These are phyloP conservation scores for Cephus pulcher DNA, from an alignment of 2,888 invertebrate species.

Conservation along the genomic window DNA sequence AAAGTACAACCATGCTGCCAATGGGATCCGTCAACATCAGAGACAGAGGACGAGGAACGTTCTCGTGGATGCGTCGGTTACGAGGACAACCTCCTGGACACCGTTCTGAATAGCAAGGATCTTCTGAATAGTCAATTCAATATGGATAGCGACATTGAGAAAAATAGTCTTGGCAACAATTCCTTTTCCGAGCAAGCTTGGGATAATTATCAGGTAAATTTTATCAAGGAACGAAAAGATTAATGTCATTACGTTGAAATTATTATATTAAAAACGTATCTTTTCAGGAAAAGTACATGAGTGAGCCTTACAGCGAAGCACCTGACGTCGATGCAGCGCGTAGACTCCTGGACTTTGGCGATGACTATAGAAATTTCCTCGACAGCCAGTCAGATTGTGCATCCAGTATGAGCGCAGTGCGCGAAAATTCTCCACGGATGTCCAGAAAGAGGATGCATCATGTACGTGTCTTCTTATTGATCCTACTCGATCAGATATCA, in stretches of 20 bases:
- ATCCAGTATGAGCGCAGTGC: conserved; percentile 79
- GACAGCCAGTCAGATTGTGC: conserved; percentile 92
- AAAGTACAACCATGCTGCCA: conserved; percentile 52
- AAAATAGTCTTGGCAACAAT: conserved; percentile 70
- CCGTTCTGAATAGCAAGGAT: conserved; percentile 46
- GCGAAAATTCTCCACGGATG: conserved; percentile 67
- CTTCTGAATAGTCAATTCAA: conserved; percentile 44
- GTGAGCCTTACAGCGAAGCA: conserved; percentile 90
- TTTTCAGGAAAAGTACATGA: conserved; percentile 88
- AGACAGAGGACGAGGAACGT: conserved; percentile 58
- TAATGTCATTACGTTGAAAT: background rate
- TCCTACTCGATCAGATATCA: conserved; percentile 21
- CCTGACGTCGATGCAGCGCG: conserved; percentile 88
- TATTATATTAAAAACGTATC: background rate
- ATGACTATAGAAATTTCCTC: conserved; percentile 89
- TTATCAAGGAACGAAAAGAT: background rate
- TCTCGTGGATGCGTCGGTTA: conserved; percentile 38
- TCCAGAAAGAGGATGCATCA: conserved; percentile 55
- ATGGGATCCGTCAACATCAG: conserved; percentile 64
- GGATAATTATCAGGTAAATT: conserved; percentile 90
- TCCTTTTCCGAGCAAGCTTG: conserved; percentile 93
- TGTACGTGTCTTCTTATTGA: conserved; percentile 48
- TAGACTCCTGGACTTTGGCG: conserved; percentile 85
- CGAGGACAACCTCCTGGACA: conserved; percentile 47
- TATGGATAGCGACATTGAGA: conserved; percentile 76